Evolutionary conservation across 2,888 invertebrate genomes (phyloP).

Genomic region (Lochmaea crataegi): DNA sequence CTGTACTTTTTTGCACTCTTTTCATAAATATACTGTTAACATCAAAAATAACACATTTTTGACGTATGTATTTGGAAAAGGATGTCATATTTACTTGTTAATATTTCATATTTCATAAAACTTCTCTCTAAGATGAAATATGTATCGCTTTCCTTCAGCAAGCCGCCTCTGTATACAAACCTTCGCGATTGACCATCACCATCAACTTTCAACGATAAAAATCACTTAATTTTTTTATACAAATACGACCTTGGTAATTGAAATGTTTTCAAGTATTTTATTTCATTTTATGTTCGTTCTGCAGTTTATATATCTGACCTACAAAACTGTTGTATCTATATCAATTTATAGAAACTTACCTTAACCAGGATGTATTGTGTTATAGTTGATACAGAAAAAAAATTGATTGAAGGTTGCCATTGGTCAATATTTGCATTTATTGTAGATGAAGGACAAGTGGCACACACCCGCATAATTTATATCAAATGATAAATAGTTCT

Average conservation of each 20-base stretch:
- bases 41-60: no score
- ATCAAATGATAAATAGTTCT: neutral
- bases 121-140: neutral
- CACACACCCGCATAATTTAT: constrained; percentile 15
- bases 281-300: constrained; percentile 17
- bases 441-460: neutral
- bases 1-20: no score
- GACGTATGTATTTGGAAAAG: no score
- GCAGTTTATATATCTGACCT: constrained; percentile 19
- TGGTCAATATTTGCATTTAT: constrained; percentile 15
- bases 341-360: constrained; percentile 8
- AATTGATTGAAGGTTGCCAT: constrained; percentile 14
- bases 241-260: constrained; percentile 21
- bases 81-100: no score
- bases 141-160: neutral
- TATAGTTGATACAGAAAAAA: neutral
- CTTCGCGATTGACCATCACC: constrained; percentile 24
- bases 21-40: no score
- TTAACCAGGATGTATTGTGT: constrained; percentile 27
- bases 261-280: constrained; percentile 26
- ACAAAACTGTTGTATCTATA: constrained; percentile 11
- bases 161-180: neutral
- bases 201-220: constrained; percentile 22
- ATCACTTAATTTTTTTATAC: constrained; percentile 24
- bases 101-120: no score